These are phyloP conservation scores for Podargus strigoides DNA, from an alignment of 2,797 vertebrate species.

Conservation along the genomic window DNA sequence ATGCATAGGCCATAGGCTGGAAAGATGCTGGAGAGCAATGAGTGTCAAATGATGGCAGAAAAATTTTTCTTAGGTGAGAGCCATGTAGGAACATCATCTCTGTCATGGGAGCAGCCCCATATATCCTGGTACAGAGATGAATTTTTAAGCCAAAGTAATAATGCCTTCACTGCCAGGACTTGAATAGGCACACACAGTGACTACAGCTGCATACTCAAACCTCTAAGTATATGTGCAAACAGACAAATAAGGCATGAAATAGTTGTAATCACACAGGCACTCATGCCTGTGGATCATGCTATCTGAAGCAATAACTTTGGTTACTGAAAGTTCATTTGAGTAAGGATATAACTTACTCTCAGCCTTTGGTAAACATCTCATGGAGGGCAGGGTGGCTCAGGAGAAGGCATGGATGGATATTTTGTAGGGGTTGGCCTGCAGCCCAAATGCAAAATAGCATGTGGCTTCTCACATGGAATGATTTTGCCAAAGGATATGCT, in stretches of 20 bases:
- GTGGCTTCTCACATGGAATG: neutral
- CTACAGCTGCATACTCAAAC: neutral
- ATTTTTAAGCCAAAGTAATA: neutral
- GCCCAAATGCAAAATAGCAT: neutral
- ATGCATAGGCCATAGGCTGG: neutral
- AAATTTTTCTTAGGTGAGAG: neutral
- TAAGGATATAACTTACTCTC: neutral
- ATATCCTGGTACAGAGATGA: neutral
- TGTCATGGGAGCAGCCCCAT: neutral
- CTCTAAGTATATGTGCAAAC: neutral
- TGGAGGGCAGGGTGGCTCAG: neutral
- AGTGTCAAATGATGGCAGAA: neutral
- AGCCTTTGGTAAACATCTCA: neutral
- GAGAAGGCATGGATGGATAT: neutral
- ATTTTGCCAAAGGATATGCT: neutral
- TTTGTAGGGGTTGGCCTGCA: neutral
- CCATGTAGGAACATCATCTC: neutral
- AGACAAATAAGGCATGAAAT: constrained; percentile 12
- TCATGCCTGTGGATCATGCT: neutral
- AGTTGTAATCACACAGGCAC: neutral
- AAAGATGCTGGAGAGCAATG: neutral
- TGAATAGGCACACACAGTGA: neutral
- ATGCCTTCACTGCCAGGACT: neutral
- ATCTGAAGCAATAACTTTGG: neutral
- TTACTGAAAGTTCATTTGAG: neutral